A percentile compares a stretch with the other conserved stretches of the same genome.
Conservation (phyloP, 2,888 invertebrate species). For the Ptilodon capucinus region DNA sequence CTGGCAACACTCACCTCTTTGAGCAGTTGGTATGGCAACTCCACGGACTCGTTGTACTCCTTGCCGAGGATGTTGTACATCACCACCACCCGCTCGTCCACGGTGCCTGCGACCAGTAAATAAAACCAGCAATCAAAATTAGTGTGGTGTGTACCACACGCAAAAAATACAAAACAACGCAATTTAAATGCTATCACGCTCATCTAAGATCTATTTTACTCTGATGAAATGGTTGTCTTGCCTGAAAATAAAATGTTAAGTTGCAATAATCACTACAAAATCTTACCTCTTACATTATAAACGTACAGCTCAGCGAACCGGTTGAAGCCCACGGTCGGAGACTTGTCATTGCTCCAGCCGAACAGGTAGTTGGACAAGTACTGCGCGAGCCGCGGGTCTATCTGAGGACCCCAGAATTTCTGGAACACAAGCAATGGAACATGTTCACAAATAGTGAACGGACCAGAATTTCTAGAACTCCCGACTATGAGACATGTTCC, state of each 20-base stretch:
- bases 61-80: constrained; percentile 83
- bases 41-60: constrained; percentile 73
- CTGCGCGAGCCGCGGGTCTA: constrained; percentile 86
- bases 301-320: constrained; percentile 87
- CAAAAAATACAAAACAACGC: neutral
- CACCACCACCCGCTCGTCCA: constrained; percentile 84
- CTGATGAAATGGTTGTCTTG: too few species aligned
- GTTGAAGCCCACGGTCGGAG: constrained; percentile 81
- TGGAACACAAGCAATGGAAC: constrained; percentile 37
- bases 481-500: too few species aligned
- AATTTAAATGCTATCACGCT: too few species aligned
- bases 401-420: constrained; percentile 87
- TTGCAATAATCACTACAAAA: neutral
- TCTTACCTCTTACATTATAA: constrained; percentile 84
- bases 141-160: too few species aligned
- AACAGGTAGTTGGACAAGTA: constrained; percentile 87
- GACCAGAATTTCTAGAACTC: too few species aligned
- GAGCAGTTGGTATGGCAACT: constrained; percentile 83
- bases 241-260: constrained; percentile 4
- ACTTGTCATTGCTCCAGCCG: constrained; percentile 78
- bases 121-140: neutral
- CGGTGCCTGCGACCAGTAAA: constrained; percentile 62
- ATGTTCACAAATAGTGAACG: neutral
- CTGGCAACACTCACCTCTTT: constrained; percentile 77
- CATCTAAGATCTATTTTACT: too few species aligned